Conservation (phyloP, 2,797 vertebrate genomes). For the Gambelia wislizenii region DNA sequence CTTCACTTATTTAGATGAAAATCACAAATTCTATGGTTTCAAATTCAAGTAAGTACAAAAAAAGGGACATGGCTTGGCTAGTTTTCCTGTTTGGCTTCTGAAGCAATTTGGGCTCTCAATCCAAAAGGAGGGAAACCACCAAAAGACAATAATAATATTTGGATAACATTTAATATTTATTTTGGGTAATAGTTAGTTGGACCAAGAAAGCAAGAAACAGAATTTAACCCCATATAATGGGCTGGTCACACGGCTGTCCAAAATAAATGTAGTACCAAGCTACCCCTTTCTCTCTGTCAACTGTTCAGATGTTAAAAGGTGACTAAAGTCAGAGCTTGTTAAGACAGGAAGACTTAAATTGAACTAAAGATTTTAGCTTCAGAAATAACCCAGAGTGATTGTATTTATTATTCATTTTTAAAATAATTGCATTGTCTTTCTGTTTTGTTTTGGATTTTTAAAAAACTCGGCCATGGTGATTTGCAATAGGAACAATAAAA, state of each 20-base stretch:
- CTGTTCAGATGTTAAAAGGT: slow-evolving; percentile 40
- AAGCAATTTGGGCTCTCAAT: neutral
- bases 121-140: neutral
- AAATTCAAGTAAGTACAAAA: neutral
- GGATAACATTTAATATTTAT: too few relatives aligned
- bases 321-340: neutral
- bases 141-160: neutral
- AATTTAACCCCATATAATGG: neutral
- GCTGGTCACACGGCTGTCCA: slow-evolving; percentile 13
- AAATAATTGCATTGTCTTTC: neutral
- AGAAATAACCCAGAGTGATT: neutral
- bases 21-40: neutral
- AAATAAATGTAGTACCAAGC: neutral
- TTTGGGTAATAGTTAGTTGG: neutral
- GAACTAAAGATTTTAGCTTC: slow-evolving; percentile 40
- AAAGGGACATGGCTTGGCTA: neutral
- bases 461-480: neutral
- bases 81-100: neutral
- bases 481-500: neutral
- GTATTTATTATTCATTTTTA: neutral
- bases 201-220: neutral
- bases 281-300: slow-evolving; percentile 9
- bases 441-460: neutral
- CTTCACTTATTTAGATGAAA: slow-evolving; percentile 3
- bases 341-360: slow-evolving; percentile 3